phyloP scores from a whole-genome alignment of 2,888 invertebrate genomes.

The Dioctria rufipes region DNA sequence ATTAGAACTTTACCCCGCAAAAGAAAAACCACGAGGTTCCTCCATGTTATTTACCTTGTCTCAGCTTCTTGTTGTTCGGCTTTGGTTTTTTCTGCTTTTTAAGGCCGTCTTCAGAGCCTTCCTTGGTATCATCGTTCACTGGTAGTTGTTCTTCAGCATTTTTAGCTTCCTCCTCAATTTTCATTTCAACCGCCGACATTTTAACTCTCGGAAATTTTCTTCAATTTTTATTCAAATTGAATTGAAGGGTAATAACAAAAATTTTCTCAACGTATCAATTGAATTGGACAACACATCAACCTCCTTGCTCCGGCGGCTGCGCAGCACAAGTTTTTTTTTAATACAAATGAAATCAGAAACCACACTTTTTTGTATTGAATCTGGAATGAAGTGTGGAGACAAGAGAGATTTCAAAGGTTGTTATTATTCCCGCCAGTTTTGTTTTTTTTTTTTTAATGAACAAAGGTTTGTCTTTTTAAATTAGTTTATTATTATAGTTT shows the following conservation, averaged over 20 bases:
- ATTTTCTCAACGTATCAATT: neutral
- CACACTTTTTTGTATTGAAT: too few relatives aligned
- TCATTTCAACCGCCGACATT: slow-evolving; percentile 61
- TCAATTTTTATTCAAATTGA: neutral
- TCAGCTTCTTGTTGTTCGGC: slow-evolving; percentile 78
- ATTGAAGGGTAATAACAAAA: too few relatives aligned
- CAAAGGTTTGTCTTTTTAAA: too few relatives aligned
- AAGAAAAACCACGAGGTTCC: slow-evolving; percentile 10
- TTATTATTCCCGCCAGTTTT: too few relatives aligned
- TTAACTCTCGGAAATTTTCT: neutral
- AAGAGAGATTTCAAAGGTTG: too few relatives aligned
- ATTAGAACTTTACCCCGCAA: neutral
- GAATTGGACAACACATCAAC: slow-evolving; percentile 49
- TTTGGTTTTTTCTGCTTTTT: slow-evolving; percentile 93
- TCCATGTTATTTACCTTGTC: slow-evolving; percentile 75
- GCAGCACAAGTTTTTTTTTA: neutral
- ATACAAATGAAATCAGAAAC: too few relatives aligned
- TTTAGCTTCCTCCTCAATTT: slow-evolving; percentile 53
- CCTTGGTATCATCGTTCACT: slow-evolving; percentile 28
- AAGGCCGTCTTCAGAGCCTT: slow-evolving; percentile 60
- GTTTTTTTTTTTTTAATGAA: too few relatives aligned
- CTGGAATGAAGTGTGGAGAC: too few relatives aligned
- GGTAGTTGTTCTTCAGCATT: slow-evolving; percentile 53
- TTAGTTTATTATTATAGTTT: too few relatives aligned
- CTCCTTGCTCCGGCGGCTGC: neutral